Percentiles rank a stretch among this genome's conserved stretches.
Evolutionary conservation across 2,113 vertebrate genomes (phyloP).

Genomic region (Tupaia chinensis): DNA sequence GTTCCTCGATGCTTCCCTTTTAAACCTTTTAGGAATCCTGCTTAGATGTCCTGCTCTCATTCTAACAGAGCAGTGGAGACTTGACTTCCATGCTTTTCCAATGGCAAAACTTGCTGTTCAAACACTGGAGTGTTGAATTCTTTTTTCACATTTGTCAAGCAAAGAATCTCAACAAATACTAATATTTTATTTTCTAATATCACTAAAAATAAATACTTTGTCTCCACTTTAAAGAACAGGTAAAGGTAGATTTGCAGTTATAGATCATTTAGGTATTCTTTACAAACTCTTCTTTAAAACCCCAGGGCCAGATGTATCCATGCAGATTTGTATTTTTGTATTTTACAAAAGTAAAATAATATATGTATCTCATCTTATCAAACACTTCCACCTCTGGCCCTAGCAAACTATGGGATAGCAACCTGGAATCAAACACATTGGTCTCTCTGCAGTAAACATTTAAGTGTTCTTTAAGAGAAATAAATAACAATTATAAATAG

Average conservation of each 20-base stretch:
- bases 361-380: background rate
- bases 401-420: background rate
- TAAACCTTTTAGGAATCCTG: background rate
- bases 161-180: background rate
- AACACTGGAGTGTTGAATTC: background rate
- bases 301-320: background rate
- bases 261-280: slow-evolving; percentile 6
- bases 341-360: background rate
- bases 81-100: background rate
- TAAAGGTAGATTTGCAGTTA: background rate
- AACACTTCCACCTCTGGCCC: background rate
- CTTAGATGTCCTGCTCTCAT: background rate
- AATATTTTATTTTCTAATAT: slow-evolving; percentile 15
- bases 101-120: background rate
- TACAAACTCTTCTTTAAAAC: background rate
- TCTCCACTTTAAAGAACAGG: background rate
- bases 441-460: background rate
- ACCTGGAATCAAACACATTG: background rate
- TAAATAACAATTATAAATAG: slow-evolving; percentile 2
- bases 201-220: background rate
- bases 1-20: background rate
- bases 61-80: background rate
- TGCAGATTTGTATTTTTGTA: background rate
- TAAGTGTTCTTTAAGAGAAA: background rate
- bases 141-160: background rate